Evolutionary conservation across 2,113 vertebrate species (phyloP), one percentile per base, ranked within the genome.

Genomic region (Tetrao urogallus): DNA sequence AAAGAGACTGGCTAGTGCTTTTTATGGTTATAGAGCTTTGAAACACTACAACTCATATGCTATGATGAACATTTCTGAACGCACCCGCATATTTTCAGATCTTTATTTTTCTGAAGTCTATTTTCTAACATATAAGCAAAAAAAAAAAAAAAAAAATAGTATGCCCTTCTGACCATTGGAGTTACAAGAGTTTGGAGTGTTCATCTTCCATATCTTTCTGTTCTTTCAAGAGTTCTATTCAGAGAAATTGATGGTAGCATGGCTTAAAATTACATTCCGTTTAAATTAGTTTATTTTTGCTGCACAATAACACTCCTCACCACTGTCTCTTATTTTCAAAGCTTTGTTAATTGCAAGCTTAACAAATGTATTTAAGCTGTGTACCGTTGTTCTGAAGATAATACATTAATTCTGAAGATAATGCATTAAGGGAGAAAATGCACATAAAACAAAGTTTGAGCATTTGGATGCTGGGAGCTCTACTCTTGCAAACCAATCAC

Each of bases 301-400:
- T 6, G 45, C 27, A 58, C 28, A 24, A 36, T 63, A 66, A 65
- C 50, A 73, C 38, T 43, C 12, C 27, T 81, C 70, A 12, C 16
- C 63, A 89, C 40, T 2, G 54, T 1, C 2, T 47, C 69, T 65
- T 67, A 47, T 47, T 70, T 65, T 72, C n/a, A 79, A 75, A 89
- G 18, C 12, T 82, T 70, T 73, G 36, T 38, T 66, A 93, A 92
- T 16, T 70, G 27, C 12, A 87, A 82, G 69, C 72, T 79, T 90
- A 73, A 69, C 6, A 21, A 78, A 54, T 1, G 7, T 63, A 79
- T 57, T 82, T 79, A 71, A 92, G 60, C 20, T 43, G 18, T 2
- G 3, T 9, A 47, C 2, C 6, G 40, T 16, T 20, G 19, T 42
- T 21, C 57, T 78, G 71, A 81, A 25, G 66, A 34, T 83, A 40